Evolutionary conservation across 92 coral and sea anemone species (phyloP).

Genomic region (Pocillopora grandis): DNA sequence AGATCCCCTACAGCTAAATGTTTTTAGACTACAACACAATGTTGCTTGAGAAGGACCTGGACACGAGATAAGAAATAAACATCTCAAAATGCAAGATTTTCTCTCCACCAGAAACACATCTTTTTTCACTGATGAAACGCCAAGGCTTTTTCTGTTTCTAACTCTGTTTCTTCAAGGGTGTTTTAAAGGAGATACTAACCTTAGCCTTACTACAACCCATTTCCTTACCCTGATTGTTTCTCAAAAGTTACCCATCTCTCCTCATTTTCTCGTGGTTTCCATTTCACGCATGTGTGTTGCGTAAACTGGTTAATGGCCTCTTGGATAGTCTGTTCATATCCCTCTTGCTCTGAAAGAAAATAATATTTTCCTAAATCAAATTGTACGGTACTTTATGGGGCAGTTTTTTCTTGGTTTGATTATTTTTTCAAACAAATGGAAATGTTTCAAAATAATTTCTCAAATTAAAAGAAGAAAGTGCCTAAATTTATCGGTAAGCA

Average conservation of each 20-base stretch:
- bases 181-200: too few relatives aligned
- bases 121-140: background rate
- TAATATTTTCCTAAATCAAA: background rate
- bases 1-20: background rate
- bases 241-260: slow-evolving; percentile 64
- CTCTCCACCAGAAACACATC: background rate
- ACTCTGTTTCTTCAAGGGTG: too few relatives aligned
- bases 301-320: slow-evolving; percentile 62
- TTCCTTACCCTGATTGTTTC: slow-evolving; percentile 46
- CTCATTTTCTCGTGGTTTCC: slow-evolving; percentile 57
- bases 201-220: too few relatives aligned
- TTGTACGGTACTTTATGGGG: background rate
- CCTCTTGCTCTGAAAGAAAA: slow-evolving; percentile 26
- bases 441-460: background rate
- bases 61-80: too few relatives aligned
- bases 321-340: slow-evolving; percentile 45
- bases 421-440: too few relatives aligned
- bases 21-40: background rate
- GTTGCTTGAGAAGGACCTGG: background rate
- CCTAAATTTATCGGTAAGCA: background rate
- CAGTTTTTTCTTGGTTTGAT: too few relatives aligned
- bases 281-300: slow-evolving; percentile 65
- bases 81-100: background rate
- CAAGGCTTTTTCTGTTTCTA: too few relatives aligned
- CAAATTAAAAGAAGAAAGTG: background rate